Percentiles rank a stretch among this genome's conserved stretches.
Evolutionary conservation across 2,888 invertebrate genomes (phyloP).

Genomic region (Agrilus mali): DNA sequence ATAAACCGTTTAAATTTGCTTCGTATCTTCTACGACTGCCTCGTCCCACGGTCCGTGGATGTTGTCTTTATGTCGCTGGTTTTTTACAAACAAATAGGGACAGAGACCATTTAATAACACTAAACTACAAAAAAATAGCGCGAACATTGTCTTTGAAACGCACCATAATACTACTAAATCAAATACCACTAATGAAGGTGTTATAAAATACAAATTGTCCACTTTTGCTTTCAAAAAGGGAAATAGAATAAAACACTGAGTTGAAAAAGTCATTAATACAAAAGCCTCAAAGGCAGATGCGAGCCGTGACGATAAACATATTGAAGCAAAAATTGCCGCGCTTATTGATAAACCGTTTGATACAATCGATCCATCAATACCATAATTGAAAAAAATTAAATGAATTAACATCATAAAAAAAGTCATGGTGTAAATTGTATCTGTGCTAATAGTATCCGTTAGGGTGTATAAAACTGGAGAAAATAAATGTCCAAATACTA

Average conservation of each 20-base stretch:
- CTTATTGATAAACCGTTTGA: slow-evolving; percentile 87
- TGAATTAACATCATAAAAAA: slow-evolving; percentile 78
- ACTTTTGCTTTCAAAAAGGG: slow-evolving; percentile 61
- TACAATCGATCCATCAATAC: slow-evolving; percentile 73
- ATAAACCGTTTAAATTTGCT: slow-evolving; percentile 28
- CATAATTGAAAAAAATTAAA: slow-evolving; percentile 87
- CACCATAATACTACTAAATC: slow-evolving; percentile 40
- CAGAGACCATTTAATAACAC: slow-evolving; percentile 58
- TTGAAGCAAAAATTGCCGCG: slow-evolving; percentile 88
- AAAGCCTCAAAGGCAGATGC: slow-evolving; percentile 79
- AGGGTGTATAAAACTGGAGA: slow-evolving; percentile 88
- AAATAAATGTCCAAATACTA: slow-evolving; percentile 76
- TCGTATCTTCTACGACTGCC: slow-evolving; percentile 55
- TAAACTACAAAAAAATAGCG: slow-evolving; percentile 47
- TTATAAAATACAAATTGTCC: slow-evolving; percentile 40
- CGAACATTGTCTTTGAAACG: slow-evolving; percentile 44
- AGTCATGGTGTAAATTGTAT: slow-evolving; percentile 91
- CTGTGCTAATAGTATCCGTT: slow-evolving; percentile 93
- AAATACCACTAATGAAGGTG: slow-evolving; percentile 40
- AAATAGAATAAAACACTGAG: slow-evolving; percentile 78
- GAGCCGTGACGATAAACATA: slow-evolving; percentile 87
- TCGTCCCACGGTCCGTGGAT: slow-evolving; percentile 99
- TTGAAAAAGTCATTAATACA: slow-evolving; percentile 77
- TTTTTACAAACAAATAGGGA: slow-evolving; percentile 61
- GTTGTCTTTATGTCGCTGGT: slow-evolving; percentile 75